Evolutionary conservation across 2,888 invertebrate genomes (phyloP), one percentile per base, ranked within the genome.

Genomic region (Hemicrepidius hirtus): DNA sequence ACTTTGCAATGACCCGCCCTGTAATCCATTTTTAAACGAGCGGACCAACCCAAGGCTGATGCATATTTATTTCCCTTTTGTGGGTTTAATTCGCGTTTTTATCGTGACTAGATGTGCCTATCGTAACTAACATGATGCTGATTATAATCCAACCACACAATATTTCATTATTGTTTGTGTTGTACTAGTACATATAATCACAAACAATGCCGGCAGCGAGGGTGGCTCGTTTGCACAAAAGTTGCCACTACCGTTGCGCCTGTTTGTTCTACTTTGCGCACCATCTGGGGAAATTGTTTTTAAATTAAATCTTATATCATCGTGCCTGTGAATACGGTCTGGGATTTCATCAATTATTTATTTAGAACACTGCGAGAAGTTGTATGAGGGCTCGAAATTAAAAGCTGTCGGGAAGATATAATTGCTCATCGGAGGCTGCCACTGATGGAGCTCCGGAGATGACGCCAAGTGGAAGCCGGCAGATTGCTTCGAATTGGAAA

Each of bases 381-480:
- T 79, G 74, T 73, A 78, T 75, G 79, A 78, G 79, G 77, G 77
- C 75, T 78, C 80, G 80, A 82, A 84, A 84, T 83, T 82, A 84
- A 84, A 84, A 84, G 82, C 82, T 82, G 83, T 81, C 82, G 82
- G 80, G 81, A 81, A 81, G 82, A 82, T 80, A 81, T 84, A 84
- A 84, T 84, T 83, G 82, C 82, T 80, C 82, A 82, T 82, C 79
- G 80, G 82, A 80, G 82, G 79, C 81, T 78, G 79, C 78, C 74
- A 71, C 76, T 78, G 73, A 76, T 75, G 75, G 72, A 76, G 67
- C 72, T 76, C 76, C 75, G 71, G 62, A 76, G 68, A 69, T 74
- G 73, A 72, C 68, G 65, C 75, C 79, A 70, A 78, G 76, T 78
- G 77, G 77, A 77, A 76, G 75, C 73, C 64, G 75, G 76, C 77